Evolutionary conservation across 2,113 vertebrate species (phyloP).

Genomic region (Hypocryptadius cinnamomeus): DNA sequence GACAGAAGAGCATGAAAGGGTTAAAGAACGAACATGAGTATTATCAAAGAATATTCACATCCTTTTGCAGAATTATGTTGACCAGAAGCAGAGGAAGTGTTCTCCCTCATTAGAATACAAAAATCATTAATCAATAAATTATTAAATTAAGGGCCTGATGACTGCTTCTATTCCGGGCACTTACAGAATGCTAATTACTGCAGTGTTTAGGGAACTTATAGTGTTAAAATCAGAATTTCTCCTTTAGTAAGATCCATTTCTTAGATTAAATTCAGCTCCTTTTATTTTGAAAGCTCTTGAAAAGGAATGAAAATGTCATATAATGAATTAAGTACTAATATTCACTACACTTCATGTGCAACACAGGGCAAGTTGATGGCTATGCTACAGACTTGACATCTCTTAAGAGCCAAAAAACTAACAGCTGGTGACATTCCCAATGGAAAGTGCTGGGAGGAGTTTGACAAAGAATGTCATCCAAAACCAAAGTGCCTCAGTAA

Average conservation of each 20-base stretch:
- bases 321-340: slow-evolving; percentile 35
- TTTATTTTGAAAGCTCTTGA: slow-evolving; percentile 31
- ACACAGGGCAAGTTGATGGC: not conserved
- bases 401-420: slow-evolving; percentile 3
- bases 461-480: not conserved
- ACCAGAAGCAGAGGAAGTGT: slow-evolving; percentile 1
- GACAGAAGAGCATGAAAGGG: not conserved
- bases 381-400: not conserved
- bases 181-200: slow-evolving; percentile 20
- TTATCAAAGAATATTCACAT: not conserved
- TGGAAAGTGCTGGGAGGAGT: not conserved
- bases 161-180: not conserved
- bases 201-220: not conserved
- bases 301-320: not conserved
- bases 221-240: not conserved
- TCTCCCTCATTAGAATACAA: not conserved
- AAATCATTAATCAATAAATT: slow-evolving; percentile 39
- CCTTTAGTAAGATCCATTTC: not conserved
- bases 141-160: not conserved
- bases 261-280: not conserved
- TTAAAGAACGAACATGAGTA: not conserved
- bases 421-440: not conserved
- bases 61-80: not conserved
- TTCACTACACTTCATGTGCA: not conserved
- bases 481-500: not conserved